Conservation (phyloP, 2,888 invertebrate species). For the Gibbula magus region DNA sequence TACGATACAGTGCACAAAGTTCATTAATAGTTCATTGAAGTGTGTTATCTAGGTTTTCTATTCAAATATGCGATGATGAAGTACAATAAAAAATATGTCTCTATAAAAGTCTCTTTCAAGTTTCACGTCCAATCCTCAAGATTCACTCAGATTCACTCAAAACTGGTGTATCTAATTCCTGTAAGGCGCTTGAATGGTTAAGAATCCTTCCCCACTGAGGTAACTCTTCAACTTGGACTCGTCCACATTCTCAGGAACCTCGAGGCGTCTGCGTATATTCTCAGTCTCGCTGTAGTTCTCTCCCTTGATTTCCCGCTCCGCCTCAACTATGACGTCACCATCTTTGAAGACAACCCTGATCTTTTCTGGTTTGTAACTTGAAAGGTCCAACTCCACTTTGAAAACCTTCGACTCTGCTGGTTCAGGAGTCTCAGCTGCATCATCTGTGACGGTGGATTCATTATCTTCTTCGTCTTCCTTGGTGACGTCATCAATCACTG, state of each 20-base stretch:
- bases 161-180: too few relatives aligned
- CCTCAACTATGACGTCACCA: constrained; percentile 7
- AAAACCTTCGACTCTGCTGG: neutral
- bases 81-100: too few relatives aligned
- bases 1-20: too few relatives aligned
- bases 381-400: neutral
- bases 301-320: neutral
- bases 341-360: neutral
- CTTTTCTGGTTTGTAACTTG: neutral
- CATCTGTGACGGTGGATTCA: neutral
- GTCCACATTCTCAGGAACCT: constrained; percentile 9
- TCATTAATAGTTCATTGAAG: too few relatives aligned
- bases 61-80: too few relatives aligned
- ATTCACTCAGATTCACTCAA: too few relatives aligned
- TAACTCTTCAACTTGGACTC: neutral
- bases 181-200: neutral
- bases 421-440: neutral
- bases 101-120: too few relatives aligned
- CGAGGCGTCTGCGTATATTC: neutral
- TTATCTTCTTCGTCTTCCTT: neutral
- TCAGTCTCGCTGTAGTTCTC: constrained; percentile 8
- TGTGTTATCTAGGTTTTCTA: too few relatives aligned
- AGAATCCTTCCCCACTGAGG: neutral
- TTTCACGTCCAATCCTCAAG: too few relatives aligned
- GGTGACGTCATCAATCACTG: too few relatives aligned